Evolutionary conservation across 1,140 invertebrate species (phyloP).

Genomic region (Polypedilum pembai): DNA sequence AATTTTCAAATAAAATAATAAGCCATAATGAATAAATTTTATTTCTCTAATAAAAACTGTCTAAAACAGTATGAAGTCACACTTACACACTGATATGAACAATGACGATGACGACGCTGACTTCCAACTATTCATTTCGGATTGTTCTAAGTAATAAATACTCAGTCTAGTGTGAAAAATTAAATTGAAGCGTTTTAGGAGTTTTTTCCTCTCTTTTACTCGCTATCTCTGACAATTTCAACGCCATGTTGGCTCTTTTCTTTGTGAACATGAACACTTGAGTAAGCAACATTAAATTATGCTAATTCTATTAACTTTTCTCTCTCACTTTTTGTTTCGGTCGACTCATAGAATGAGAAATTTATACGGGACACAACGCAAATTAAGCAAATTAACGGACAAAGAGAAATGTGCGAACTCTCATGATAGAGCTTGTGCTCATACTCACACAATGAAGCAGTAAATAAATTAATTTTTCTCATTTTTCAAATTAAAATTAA

Average conservation of each 20-base stretch:
- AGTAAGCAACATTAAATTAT: slow-evolving; percentile 6
- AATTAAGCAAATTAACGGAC: background rate
- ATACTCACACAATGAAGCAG: too few species aligned
- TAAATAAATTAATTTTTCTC: background rate
- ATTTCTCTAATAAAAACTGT: too few species aligned
- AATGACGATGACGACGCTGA: background rate
- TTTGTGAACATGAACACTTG: background rate
- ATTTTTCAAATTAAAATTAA: slow-evolving; percentile 20
- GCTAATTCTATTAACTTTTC: slow-evolving; percentile 5
- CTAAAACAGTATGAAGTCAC: background rate
- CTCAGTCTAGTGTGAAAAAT: background rate
- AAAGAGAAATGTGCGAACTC: background rate
- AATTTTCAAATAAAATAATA: too few species aligned
- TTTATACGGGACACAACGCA: background rate
- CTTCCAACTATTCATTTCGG: background rate
- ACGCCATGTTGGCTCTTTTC: slow-evolving; percentile 2
- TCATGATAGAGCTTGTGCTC: too few species aligned
- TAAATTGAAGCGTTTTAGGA: background rate
- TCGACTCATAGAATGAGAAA: background rate
- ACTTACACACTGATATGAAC: background rate
- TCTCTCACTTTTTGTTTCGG: background rate
- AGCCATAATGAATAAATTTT: too few species aligned
- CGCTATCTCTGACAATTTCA: background rate
- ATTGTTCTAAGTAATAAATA: background rate
- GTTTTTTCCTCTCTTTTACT: background rate